Percentiles rank a stretch among this genome's conserved stretches.
Evolutionary conservation across 2,888 invertebrate species (phyloP).

Genomic region (Drosophila fulvimacula): DNA sequence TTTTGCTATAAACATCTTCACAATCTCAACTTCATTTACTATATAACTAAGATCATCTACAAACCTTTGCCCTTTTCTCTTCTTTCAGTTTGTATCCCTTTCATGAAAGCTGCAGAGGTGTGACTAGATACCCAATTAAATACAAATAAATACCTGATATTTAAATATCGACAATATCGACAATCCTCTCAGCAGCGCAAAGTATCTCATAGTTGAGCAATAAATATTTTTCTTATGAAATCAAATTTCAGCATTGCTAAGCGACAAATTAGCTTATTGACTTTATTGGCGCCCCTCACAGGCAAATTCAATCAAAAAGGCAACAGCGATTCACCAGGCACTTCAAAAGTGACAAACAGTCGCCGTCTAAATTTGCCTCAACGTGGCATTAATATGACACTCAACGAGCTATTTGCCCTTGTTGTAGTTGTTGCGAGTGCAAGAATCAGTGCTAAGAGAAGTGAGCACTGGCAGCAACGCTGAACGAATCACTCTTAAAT

Average conservation of each 20-base stretch:
- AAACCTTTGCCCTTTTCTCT: no score
- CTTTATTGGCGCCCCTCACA: slow-evolving; percentile 41
- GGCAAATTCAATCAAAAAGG: slow-evolving; percentile 44
- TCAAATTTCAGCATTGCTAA: slow-evolving; percentile 30
- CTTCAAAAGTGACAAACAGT: slow-evolving; percentile 49
- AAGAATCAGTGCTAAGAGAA: slow-evolving; percentile 10
- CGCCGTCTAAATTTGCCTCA: slow-evolving; percentile 24
- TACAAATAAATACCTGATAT: neutral
- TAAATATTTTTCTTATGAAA: slow-evolving; percentile 18
- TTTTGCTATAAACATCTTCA: no score
- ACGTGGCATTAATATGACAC: slow-evolving; percentile 56
- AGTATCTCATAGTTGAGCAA: slow-evolving; percentile 6
- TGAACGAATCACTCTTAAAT: slow-evolving; percentile 40
- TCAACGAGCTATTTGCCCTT: slow-evolving; percentile 30
- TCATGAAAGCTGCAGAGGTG: neutral
- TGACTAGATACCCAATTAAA: neutral
- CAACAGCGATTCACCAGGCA: slow-evolving; percentile 18
- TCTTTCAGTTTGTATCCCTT: no score
- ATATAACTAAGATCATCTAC: no score
- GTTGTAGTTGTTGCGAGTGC: slow-evolving; percentile 10
- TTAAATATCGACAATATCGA: neutral
- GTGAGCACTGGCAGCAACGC: neutral
- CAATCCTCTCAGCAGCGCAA: neutral
- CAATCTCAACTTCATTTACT: no score
- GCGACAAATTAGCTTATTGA: slow-evolving; percentile 54